Evolutionary conservation across 2,797 vertebrate genomes (phyloP).

Genomic region (Kryptolebias ocellatus): DNA sequence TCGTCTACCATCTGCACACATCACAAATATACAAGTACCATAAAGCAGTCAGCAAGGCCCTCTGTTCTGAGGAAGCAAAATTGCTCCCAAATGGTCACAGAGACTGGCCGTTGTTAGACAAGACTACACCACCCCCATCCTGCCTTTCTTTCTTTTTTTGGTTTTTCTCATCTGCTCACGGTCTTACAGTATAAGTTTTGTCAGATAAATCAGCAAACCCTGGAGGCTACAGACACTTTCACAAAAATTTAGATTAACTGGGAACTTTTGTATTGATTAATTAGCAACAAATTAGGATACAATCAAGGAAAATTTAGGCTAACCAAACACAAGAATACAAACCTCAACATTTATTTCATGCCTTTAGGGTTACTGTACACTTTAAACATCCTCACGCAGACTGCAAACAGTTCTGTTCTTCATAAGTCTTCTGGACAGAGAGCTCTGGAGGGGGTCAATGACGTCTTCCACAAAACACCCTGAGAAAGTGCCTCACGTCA

Average conservation of each 20-base stretch:
- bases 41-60: constrained; percentile 43
- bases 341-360: neutral
- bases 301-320: neutral
- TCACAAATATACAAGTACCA: constrained; percentile 69
- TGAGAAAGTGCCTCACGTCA: constrained; percentile 63
- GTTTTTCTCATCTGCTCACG: neutral
- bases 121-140: constrained; percentile 26
- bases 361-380: constrained; percentile 13
- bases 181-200: neutral
- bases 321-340: constrained; percentile 14
- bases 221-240: too few relatives aligned
- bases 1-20: constrained; percentile 62
- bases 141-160: neutral
- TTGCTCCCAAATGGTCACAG: constrained; percentile 75
- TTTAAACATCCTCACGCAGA: constrained; percentile 1
- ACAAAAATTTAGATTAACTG: too few relatives aligned
- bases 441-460: constrained; percentile 44
- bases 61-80: constrained; percentile 57
- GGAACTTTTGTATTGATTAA: too few relatives aligned
- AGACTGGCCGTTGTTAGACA: constrained; percentile 53
- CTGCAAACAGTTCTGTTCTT: constrained; percentile 16
- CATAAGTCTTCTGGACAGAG: constrained; percentile 54
- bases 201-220: too few relatives aligned
- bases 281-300: too few relatives aligned
- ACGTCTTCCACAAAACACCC: constrained; percentile 49